A percentile compares a stretch with the other conserved stretches of the same genome.
Conservation (phyloP, 2,888 invertebrate species). For the Oeneis ivallda region DNA sequence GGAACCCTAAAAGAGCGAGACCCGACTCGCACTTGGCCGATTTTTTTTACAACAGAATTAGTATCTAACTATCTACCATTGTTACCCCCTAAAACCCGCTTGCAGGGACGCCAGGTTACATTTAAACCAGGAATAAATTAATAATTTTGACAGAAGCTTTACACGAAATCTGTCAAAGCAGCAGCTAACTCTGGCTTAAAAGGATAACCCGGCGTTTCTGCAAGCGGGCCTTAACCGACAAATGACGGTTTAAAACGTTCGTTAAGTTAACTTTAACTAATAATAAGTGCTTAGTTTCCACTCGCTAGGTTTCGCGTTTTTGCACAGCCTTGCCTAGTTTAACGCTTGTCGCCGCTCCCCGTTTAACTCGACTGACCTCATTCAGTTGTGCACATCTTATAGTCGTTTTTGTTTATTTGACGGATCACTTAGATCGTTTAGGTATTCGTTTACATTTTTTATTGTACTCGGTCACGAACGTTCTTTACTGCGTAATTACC, state of each 20-base stretch:
- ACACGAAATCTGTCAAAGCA: no score
- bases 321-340: constrained; percentile 45
- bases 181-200: no score
- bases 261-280: constrained; percentile 14
- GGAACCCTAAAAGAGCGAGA: no score
- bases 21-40: no score
- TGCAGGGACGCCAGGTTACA: no score
- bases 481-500: background rate
- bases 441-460: constrained; percentile 15
- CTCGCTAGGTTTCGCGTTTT: constrained; percentile 37
- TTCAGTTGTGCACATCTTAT: constrained; percentile 41
- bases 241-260: background rate
- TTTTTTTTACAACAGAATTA: no score
- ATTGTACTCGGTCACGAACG: constrained; percentile 3
- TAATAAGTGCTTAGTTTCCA: constrained; percentile 34
- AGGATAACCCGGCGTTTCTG: no score
- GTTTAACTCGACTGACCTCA: constrained; percentile 52
- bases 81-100: no score
- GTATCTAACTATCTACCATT: no score
- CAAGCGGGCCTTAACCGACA: no score
- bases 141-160: no score
- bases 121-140: no score
- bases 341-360: constrained; percentile 44
- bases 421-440: constrained; percentile 21
- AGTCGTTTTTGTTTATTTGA: constrained; percentile 27